phyloP scores from a whole-genome alignment of 2,888 invertebrate species.

The Eupithecia subumbrata region DNA sequence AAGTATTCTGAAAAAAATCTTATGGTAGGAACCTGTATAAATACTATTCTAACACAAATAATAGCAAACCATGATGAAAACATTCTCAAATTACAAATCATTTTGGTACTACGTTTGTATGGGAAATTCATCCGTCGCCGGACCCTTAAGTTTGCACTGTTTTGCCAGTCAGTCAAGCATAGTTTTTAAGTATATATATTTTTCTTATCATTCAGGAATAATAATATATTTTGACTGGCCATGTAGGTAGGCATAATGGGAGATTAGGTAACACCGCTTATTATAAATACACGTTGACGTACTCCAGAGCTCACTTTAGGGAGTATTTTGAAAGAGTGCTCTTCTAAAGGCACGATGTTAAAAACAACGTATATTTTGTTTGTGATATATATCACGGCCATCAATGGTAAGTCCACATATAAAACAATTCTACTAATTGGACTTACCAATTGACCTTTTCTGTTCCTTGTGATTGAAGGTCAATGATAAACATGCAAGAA shows the following conservation, averaged over 20 bases:
- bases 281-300: not conserved
- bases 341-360: slow-evolving; percentile 9
- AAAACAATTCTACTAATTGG: not conserved
- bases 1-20: no score
- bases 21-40: no score
- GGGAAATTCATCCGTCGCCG: no score
- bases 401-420: not conserved
- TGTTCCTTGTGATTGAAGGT: not conserved
- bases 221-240: slow-evolving; percentile 1
- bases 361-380: slow-evolving; percentile 8
- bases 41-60: no score
- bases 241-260: slow-evolving; percentile 1
- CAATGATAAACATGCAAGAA: not conserved
- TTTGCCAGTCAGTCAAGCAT: not conserved
- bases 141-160: not conserved
- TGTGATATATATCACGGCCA: slow-evolving; percentile 7
- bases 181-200: not conserved
- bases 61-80: no score
- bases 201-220: slow-evolving; percentile 3
- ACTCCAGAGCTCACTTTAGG: not conserved
- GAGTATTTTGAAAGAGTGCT: slow-evolving; percentile 1
- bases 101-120: no score
- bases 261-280: not conserved
- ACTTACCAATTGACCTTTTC: not conserved
- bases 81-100: no score